Evolutionary conservation across 2,797 vertebrate genomes (phyloP).

Genomic region (Betta splendens): DNA sequence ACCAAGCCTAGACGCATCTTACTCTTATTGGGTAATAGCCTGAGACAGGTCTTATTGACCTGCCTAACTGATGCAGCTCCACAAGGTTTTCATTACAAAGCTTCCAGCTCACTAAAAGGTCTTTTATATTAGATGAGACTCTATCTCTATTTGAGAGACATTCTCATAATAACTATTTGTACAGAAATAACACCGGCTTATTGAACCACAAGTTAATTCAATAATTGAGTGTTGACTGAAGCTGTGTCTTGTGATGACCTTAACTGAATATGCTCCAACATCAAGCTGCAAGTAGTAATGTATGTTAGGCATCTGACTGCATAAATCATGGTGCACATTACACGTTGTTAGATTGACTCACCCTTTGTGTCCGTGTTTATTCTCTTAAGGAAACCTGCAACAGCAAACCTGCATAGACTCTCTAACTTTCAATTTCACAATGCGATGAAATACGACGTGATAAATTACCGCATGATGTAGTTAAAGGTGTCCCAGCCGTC

Average conservation of each 20-base stretch:
- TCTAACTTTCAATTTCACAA: constrained; percentile 36
- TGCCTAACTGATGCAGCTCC: constrained; percentile 65
- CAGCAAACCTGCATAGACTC: constrained; percentile 38
- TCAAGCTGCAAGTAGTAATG: constrained; percentile 15
- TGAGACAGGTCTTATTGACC: constrained; percentile 75
- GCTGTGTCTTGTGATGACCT: constrained; percentile 26
- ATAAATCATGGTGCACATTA: constrained; percentile 9
- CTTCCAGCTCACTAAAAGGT: constrained; percentile 68
- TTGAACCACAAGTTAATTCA: constrained; percentile 63
- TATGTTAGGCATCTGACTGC: constrained; percentile 11
- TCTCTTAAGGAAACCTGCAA: constrained; percentile 34
- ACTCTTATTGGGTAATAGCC: constrained; percentile 74
- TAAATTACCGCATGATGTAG: constrained; percentile 39
- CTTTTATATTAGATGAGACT: constrained; percentile 64
- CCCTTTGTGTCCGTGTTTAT: constrained; percentile 27
- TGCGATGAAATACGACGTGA: constrained; percentile 51
- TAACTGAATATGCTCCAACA: constrained; percentile 19
- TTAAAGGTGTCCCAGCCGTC: constrained; percentile 24
- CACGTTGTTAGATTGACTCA: constrained; percentile 27
- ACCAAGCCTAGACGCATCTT: constrained; percentile 69
- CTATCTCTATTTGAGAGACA: constrained; percentile 60
- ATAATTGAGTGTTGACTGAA: constrained; percentile 55
- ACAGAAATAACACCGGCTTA: constrained; percentile 57
- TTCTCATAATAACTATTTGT: constrained; percentile 65
- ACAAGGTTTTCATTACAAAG: constrained; percentile 72